Conservation (phyloP, 2,797 vertebrate genomes). For the Sciaenops ocellatus region DNA sequence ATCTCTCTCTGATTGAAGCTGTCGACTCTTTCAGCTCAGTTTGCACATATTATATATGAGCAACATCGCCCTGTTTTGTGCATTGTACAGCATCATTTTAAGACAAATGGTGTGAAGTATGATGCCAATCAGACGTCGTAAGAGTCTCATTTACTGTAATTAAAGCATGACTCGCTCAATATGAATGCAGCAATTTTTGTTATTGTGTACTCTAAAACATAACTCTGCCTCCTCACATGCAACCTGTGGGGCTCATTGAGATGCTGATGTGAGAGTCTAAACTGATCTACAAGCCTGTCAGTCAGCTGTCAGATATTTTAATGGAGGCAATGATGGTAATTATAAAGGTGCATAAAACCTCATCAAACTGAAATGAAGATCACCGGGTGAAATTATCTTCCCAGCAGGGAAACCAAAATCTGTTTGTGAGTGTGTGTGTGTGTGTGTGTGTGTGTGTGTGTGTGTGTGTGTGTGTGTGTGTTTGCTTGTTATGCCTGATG, state of each 20-base stretch:
- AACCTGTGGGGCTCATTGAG: background rate
- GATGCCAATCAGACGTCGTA: background rate
- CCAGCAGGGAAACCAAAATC: conserved; percentile 25
- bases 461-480: no score
- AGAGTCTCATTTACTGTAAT: background rate
- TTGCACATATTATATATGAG: background rate
- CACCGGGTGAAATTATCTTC: conserved; percentile 23
- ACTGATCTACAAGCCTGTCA: conserved; percentile 16
- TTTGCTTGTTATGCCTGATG: background rate
- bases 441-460: background rate
- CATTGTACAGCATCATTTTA: background rate
- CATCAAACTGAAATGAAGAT: conserved; percentile 26
- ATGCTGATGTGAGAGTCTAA: conserved; percentile 1
- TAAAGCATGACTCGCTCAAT: background rate
- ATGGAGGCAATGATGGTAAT: conserved; percentile 31
- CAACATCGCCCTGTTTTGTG: background rate
- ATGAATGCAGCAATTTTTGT: conserved; percentile 12
- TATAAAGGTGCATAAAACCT: conserved; percentile 31
- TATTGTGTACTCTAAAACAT: conserved; percentile 2
- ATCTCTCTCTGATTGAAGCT: background rate
- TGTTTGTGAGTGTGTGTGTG: background rate
- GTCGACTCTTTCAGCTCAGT: background rate
- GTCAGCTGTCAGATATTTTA: conserved; percentile 9
- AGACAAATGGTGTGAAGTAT: background rate
- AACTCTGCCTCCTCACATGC: background rate